A percentile compares a stretch with the other conserved stretches of the same genome.
phyloP scores from a whole-genome alignment of 2,888 invertebrate genomes.

The Dryococelus australis region DNA sequence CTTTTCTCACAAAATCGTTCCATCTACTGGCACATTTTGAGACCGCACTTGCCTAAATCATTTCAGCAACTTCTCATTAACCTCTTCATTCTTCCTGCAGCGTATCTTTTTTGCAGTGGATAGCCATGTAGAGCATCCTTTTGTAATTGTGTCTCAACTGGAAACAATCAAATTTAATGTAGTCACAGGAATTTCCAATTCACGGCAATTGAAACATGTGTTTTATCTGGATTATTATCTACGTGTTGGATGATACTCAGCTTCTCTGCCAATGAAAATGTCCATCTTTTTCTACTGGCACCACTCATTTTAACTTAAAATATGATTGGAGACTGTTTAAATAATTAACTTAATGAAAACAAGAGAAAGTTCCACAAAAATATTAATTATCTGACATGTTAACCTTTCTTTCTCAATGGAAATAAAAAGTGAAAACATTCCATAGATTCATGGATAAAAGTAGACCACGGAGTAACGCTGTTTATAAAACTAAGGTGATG shows the following conservation, averaged over 20 bases:
- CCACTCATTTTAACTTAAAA: too few relatives aligned
- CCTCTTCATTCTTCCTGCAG: not conserved
- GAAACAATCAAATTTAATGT: not conserved
- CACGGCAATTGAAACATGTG: not conserved
- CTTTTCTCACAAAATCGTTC: conserved; percentile 42
- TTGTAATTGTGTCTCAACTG: not conserved
- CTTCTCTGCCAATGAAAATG: not conserved
- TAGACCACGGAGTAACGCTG: too few relatives aligned
- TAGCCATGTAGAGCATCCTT: not conserved
- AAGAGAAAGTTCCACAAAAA: too few relatives aligned
- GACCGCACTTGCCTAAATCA: not conserved
- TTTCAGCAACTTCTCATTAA: not conserved
- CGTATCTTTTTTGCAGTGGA: not conserved
- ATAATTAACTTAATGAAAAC: too few relatives aligned
- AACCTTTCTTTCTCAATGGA: too few relatives aligned
- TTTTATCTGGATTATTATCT: not conserved
- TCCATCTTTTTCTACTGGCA: too few relatives aligned
- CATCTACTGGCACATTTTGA: conserved; percentile 23
- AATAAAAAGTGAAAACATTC: too few relatives aligned
- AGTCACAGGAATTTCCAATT: not conserved
- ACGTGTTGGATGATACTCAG: not conserved
- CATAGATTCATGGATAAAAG: too few relatives aligned
- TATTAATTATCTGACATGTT: too few relatives aligned
- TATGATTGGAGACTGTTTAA: too few relatives aligned
- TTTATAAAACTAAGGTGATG: too few relatives aligned